Evolutionary conservation across 1,140 invertebrate genomes (phyloP), one percentile per base, ranked within the genome.

Genomic region (Hylyphantes graminicola): DNA sequence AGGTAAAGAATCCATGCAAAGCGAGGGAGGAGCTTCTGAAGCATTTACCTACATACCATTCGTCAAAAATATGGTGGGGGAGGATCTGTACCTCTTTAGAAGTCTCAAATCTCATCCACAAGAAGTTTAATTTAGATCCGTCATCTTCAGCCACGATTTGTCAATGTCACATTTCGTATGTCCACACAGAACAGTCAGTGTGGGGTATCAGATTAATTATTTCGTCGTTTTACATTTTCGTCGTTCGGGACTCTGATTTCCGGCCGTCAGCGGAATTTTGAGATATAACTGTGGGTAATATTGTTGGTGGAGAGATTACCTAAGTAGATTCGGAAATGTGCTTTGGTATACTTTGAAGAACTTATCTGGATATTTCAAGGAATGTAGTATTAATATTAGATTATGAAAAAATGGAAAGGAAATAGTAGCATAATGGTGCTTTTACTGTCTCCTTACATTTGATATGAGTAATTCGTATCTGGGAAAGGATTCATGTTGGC

Each of bases 171-270:
- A 12, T 70, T 70, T 70, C 68, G 12, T 70, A 12, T 11, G 15
- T 17, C 54, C 68, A 10, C 68, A 35, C 35, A 35, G 35, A 70
- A 70, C 68, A 70, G 8, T 70, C 51, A 54, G 68, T 51, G 51
- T 70, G 50, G 15, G n/a, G 13, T 70, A 17, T 70, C 68, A 70
- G 7, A 70, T 70, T n/a, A 70, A 70, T 70, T 70, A 70, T 70
- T 70, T 51, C 51, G 68, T 70, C 19, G 50, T 70, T 70, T 70
- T 51, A 70, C 68, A 70, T 70, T 53, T 48, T 68, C 13, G 67
- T 50, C 35, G 35, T 68, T 51, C 8, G 51, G 12, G 6, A 70
- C 48, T 51, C 8, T 17, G 19, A n/a, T 53, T 70, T 17, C 68
- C 8, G 68, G 17, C 54, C 12, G 54, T 70, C 68, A 70, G 68